Percentiles rank a stretch among this genome's conserved stretches.
These are phyloP conservation scores for Pseudoatta argentina DNA, from an alignment of 1,140 invertebrate genomes.

Conservation along the genomic window DNA sequence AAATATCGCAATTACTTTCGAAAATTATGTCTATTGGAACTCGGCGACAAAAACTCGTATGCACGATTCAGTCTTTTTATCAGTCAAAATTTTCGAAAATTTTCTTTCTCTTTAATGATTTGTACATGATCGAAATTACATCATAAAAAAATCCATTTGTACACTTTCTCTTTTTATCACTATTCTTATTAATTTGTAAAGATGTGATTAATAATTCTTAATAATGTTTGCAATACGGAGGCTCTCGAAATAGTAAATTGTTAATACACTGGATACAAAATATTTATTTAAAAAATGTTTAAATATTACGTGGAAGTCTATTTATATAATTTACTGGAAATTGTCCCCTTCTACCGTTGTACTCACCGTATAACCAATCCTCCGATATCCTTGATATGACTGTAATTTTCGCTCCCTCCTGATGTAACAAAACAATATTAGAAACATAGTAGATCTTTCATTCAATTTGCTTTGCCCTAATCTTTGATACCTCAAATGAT, in stretches of 20 bases:
- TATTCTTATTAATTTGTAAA: slow-evolving; percentile 12
- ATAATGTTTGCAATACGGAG: slow-evolving; percentile 61
- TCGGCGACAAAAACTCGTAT: slow-evolving; percentile 42
- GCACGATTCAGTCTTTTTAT: slow-evolving; percentile 65
- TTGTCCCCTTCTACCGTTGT: slow-evolving; percentile 89
- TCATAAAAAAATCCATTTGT: slow-evolving; percentile 13
- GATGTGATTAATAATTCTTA: slow-evolving; percentile 19
- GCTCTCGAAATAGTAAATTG: slow-evolving; percentile 10
- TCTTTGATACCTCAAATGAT: slow-evolving; percentile 85
- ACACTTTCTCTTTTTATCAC: background rate
- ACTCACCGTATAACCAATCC: slow-evolving; percentile 94
- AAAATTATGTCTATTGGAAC: slow-evolving; percentile 33
- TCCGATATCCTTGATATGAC: slow-evolving; percentile 91
- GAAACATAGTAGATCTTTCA: background rate
- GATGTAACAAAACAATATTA: slow-evolving; percentile 64
- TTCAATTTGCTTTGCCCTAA: background rate
- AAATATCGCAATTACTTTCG: slow-evolving; percentile 24
- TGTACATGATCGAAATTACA: slow-evolving; percentile 29
- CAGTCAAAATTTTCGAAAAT: slow-evolving; percentile 58
- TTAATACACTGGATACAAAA: slow-evolving; percentile 41
- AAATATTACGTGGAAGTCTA: slow-evolving; percentile 84
- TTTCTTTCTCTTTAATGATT: background rate
- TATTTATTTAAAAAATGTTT: slow-evolving; percentile 7
- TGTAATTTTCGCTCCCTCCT: slow-evolving; percentile 90
- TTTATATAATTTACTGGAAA: slow-evolving; percentile 94